phyloP scores from a whole-genome alignment of 2,113 vertebrate genomes.

The Microcebus tavaratra region DNA sequence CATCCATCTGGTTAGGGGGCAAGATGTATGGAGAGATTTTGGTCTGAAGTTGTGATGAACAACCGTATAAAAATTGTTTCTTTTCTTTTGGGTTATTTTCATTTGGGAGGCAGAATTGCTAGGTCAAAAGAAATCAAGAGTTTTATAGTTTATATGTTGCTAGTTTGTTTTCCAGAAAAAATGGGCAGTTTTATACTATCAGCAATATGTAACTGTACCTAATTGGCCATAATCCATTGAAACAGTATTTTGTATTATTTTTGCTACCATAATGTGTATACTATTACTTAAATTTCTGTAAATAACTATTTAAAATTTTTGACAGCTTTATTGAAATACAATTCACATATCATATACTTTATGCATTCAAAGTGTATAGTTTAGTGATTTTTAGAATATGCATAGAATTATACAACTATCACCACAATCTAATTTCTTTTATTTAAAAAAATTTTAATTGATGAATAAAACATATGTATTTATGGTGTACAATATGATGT shows the following conservation, averaged over 20 bases:
- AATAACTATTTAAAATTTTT: background rate
- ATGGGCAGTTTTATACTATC: background rate
- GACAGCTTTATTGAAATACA: background rate
- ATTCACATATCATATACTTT: background rate
- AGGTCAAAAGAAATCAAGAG: background rate
- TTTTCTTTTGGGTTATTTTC: constrained; percentile 3
- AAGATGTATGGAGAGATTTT: background rate
- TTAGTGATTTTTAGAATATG: background rate
- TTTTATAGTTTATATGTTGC: background rate
- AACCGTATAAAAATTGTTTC: background rate
- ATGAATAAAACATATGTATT: background rate
- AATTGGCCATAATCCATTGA: background rate
- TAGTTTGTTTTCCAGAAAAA: constrained; percentile 21
- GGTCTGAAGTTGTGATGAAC: constrained; percentile 5
- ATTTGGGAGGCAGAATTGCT: background rate
- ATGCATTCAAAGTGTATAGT: background rate
- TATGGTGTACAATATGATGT: background rate
- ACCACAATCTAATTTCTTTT: background rate
- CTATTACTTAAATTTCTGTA: background rate
- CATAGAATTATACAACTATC: background rate
- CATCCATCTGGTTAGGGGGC: background rate
- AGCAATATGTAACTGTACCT: background rate
- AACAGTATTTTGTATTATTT: background rate
- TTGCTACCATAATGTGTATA: constrained; percentile 2
- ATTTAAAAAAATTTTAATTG: background rate